Evolutionary conservation across 2,888 invertebrate genomes (phyloP).

Genomic region (Sisyra terminalis): DNA sequence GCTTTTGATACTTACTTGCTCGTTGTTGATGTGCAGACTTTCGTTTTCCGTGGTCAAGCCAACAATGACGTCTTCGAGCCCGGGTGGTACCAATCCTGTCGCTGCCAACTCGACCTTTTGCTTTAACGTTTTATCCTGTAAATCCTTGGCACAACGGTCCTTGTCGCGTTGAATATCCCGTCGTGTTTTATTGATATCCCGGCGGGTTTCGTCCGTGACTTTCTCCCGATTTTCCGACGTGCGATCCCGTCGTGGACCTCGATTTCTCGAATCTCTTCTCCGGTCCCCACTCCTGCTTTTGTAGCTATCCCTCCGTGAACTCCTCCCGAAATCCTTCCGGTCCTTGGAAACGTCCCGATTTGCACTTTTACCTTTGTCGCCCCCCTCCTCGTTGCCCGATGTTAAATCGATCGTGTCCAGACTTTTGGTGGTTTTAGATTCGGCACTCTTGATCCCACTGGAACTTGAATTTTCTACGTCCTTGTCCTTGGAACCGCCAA

Average conservation of each 20-base stretch:
- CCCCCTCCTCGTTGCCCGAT: too few relatives aligned
- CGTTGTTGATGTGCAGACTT: too few relatives aligned
- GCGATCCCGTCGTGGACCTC: constrained; percentile 1
- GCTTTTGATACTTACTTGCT: too few relatives aligned
- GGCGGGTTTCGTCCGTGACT: constrained; percentile 12
- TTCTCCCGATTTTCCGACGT: constrained; percentile 1
- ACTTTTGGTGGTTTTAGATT: too few relatives aligned
- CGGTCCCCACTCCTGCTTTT: not conserved
- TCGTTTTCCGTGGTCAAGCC: not conserved
- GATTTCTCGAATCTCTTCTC: not conserved
- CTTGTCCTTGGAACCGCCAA: too few relatives aligned
- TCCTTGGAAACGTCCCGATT: too few relatives aligned
- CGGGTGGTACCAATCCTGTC: constrained; percentile 28
- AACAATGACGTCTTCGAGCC: constrained; percentile 20
- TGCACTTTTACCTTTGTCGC: too few relatives aligned
- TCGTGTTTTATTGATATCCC: constrained; percentile 28
- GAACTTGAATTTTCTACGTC: too few relatives aligned
- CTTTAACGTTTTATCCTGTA: constrained; percentile 24
- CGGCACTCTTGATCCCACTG: too few relatives aligned
- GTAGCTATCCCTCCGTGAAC: not conserved
- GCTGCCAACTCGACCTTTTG: constrained; percentile 26
- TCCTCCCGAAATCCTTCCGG: too few relatives aligned
- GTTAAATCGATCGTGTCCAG: too few relatives aligned
- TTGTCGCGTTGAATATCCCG: constrained; percentile 27
- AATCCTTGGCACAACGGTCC: constrained; percentile 23